Conservation (phyloP, 2,888 invertebrate species). For the Leucophenga maculata region DNA sequence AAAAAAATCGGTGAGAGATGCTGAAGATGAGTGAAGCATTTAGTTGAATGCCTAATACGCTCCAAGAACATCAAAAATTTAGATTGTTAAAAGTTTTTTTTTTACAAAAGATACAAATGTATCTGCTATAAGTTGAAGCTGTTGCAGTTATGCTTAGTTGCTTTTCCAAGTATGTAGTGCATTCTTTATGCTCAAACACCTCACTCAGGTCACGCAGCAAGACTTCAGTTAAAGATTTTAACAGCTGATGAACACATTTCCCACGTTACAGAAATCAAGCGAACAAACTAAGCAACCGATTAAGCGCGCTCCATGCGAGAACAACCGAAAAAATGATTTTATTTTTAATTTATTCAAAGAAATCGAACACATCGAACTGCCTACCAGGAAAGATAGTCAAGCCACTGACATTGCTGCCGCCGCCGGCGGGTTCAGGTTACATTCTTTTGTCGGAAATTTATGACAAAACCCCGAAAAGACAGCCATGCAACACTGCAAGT, state of each 20-base stretch:
- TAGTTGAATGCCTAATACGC: too few species aligned
- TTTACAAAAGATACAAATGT: neutral
- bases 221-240: slow-evolving; percentile 27
- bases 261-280: slow-evolving; percentile 53
- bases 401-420: slow-evolving; percentile 8
- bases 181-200: too few species aligned
- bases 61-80: too few species aligned
- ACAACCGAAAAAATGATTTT: slow-evolving; percentile 41
- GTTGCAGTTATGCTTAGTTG: neutral
- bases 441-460: slow-evolving; percentile 64
- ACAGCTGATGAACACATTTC: slow-evolving; percentile 59
- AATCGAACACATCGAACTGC: slow-evolving; percentile 55
- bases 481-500: slow-evolving; percentile 30
- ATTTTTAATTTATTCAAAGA: slow-evolving; percentile 67
- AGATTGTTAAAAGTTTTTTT: too few species aligned
- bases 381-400: slow-evolving; percentile 21
- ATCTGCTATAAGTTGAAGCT: too few species aligned
- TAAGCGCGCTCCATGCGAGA: slow-evolving; percentile 3
- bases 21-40: too few species aligned
- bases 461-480: slow-evolving; percentile 41
- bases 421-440: slow-evolving; percentile 51
- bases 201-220: neutral
- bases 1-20: slow-evolving; percentile 16
- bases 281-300: slow-evolving; percentile 35
- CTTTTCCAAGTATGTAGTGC: neutral